A percentile compares a stretch with the other conserved stretches of the same genome.
Evolutionary conservation across 1,140 invertebrate genomes (phyloP).

Genomic region (Macrobrachium rosenbergii): DNA sequence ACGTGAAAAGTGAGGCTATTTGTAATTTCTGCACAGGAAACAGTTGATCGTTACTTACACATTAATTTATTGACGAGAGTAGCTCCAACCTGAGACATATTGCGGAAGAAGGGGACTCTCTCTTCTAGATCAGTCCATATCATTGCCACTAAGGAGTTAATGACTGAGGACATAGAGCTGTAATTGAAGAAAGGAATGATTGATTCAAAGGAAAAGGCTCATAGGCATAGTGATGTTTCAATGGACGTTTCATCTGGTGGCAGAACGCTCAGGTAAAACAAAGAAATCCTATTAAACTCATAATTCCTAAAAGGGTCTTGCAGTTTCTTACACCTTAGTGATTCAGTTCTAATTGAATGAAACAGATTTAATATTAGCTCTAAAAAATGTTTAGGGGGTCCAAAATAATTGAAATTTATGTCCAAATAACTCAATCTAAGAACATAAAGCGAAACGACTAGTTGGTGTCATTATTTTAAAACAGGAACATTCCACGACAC

Average conservation of each 20-base stretch:
- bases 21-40: neutral
- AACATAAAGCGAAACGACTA: no score
- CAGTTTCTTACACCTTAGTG: neutral
- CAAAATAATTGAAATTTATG: no score
- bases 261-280: no score
- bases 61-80: neutral
- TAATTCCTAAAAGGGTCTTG: neutral
- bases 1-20: no score
- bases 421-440: no score
- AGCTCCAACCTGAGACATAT: neutral
- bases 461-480: no score
- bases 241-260: no score
- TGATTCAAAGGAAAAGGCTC: neutral
- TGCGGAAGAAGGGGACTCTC: conserved; percentile 13
- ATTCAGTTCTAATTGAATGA: neutral
- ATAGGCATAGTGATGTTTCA: neutral
- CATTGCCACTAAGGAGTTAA: conserved; percentile 89
- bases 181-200: neutral
- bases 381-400: no score
- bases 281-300: no score
- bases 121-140: conserved; percentile 87
- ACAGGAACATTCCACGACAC: no score
- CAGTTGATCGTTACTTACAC: conserved; percentile 58
- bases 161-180: conserved; percentile 85
- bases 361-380: no score